Evolutionary conservation across 2,888 invertebrate genomes (phyloP).

Genomic region (Poecilobothrus nobilitatus): DNA sequence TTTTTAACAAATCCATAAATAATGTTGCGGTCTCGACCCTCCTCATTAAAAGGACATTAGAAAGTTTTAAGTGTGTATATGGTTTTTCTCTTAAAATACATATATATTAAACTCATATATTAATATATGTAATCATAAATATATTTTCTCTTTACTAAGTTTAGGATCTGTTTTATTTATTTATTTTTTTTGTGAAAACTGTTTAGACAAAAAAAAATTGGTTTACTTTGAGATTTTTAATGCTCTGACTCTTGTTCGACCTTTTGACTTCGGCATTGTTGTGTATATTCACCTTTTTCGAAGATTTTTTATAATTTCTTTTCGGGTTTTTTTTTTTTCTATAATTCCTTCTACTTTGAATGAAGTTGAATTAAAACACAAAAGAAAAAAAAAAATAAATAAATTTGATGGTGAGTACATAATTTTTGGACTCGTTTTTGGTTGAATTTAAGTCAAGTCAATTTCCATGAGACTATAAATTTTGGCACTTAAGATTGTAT

Average conservation of each 20-base stretch:
- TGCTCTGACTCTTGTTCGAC: not conserved
- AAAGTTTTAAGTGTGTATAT: not conserved
- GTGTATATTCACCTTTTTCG: not conserved
- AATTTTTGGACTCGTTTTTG: not conserved
- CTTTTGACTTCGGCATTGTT: not conserved
- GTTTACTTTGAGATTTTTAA: not conserved
- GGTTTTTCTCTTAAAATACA: not conserved
- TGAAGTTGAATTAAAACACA: too few species aligned
- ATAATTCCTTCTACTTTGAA: too few species aligned
- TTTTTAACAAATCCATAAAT: constrained; percentile 17
- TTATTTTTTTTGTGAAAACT: not conserved
- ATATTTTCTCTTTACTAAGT: too few species aligned
- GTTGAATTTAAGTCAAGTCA: not conserved
- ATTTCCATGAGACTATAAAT: not conserved
- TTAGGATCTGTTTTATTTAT: too few species aligned
- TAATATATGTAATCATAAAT: too few species aligned
- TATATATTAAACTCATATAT: not conserved
- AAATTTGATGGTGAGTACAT: not conserved
- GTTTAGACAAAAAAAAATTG: too few species aligned
- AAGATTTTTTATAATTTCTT: not conserved
- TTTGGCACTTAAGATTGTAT: not conserved
- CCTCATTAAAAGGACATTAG: constrained; percentile 19
- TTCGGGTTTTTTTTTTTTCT: not conserved
- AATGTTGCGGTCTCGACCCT: constrained; percentile 17
- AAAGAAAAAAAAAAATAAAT: too few species aligned